Percentiles rank a stretch among this genome's conserved stretches.
Evolutionary conservation across 2,113 vertebrate species (phyloP).

Genomic region (Tragelaphus imberbis): DNA sequence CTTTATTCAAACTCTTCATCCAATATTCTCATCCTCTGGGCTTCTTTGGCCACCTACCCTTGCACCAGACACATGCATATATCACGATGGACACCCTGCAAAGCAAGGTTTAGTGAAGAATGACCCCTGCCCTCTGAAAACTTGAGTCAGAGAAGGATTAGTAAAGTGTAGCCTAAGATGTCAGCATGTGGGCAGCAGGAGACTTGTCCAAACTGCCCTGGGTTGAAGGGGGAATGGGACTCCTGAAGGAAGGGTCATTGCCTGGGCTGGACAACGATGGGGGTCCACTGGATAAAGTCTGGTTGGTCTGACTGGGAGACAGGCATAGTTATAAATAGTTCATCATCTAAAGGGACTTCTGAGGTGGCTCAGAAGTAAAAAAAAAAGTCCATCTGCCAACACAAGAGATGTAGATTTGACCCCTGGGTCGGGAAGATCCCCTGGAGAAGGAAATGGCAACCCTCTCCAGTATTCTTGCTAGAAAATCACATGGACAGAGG

Average conservation of each 20-base stretch:
- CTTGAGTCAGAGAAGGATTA: not conserved
- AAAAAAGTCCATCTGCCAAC: not conserved
- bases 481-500: not conserved
- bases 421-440: not conserved
- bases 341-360: not conserved
- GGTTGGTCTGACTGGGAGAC: rapidly evolving
- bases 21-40: not conserved
- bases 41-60: not conserved
- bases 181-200: rapidly evolving
- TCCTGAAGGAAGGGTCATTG: not conserved
- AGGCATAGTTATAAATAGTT: not conserved
- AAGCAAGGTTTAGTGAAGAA: not conserved
- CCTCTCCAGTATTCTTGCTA: not conserved
- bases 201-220: rapidly evolving
- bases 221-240: rapidly evolving
- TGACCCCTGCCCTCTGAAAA: not conserved
- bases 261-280: not conserved
- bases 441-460: not conserved
- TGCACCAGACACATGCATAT: not conserved
- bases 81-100: not conserved
- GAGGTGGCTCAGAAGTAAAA: not conserved
- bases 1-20: not conserved
- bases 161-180: not conserved
- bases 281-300: rapidly evolving
- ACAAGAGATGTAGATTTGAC: not conserved